Evolutionary conservation across 2,888 invertebrate species (phyloP), one percentile per base, ranked within the genome.

Genomic region (Tetragonisca angustula): DNA sequence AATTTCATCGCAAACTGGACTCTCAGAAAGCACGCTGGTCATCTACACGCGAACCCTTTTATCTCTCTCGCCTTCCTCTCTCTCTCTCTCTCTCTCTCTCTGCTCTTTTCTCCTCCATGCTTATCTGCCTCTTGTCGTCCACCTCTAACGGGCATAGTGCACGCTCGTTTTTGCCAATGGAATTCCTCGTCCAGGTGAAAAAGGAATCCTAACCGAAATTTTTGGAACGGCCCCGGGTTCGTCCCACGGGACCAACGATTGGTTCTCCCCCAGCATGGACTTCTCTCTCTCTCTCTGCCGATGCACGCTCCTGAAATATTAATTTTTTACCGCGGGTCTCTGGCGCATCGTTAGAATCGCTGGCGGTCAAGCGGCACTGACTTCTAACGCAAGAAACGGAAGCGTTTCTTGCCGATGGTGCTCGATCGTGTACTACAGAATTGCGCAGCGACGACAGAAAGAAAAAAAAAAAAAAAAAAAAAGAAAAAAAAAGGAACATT

Each of bases 1-100:
- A 92, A 92, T 90, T 92, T 92, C 89, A 89, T 88, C 87, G 87
- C 80, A 32, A 79, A 81, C 79, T 81, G 79, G 77, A 81, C 85
- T 83, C 79, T 81, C 76, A 83, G 83, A 81, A 81, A 82, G 83
- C 85, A 84, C 78, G 88, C 84, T 82, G 79, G 86, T 79, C 72
- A 77, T 84, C 76, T 72, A 87, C 89, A 90, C 89, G 88, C 90
- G 89, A 90, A 79, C 85, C 80, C 79, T 84, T 76, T 82, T 86
- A 81, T 83, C 79, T 84, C 82, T 81, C 69, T 79, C 80, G 50
- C 74, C 54, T 65, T 79, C 78, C 54, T 17, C 32, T 64, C 43
- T 43, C 11, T 11, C 11, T 17, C 32, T 19, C 32, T 3, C 24
- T 3, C 24, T 59, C 61, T 24, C 24, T 9, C 15, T 13, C 24